A percentile compares a stretch with the other conserved stretches of the same genome.
phyloP scores from a whole-genome alignment of 2,888 invertebrate genomes.

The Pseudanteris insignis region DNA sequence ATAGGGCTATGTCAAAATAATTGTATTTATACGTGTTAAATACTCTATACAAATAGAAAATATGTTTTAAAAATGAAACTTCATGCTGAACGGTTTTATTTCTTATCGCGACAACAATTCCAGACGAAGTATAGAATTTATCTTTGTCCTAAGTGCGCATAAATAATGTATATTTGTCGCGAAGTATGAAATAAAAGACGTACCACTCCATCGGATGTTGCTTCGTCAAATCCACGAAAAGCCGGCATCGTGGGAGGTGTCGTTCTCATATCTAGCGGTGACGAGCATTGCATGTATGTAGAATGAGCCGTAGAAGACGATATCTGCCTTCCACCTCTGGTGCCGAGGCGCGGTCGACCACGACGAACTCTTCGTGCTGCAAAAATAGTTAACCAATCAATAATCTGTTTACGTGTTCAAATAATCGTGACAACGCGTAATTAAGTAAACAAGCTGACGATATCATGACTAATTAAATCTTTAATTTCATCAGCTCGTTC shows the following conservation, averaged over 20 bases:
- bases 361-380: conserved; percentile 59
- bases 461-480: not conserved
- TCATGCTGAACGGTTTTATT: too few species aligned
- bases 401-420: too few species aligned
- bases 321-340: conserved; percentile 57
- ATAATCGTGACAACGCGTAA: not conserved
- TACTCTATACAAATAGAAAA: too few species aligned
- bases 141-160: too few species aligned
- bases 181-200: too few species aligned
- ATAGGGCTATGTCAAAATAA: too few species aligned
- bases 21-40: too few species aligned
- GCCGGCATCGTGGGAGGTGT: conserved; percentile 62
- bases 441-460: too few species aligned
- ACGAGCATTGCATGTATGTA: conserved; percentile 61
- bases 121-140: too few species aligned
- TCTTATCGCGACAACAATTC: too few species aligned
- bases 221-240: conserved; percentile 62
- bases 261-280: conserved; percentile 64
- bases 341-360: conserved; percentile 64
- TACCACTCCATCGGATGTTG: conserved; percentile 62
- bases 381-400: too few species aligned
- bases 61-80: too few species aligned
- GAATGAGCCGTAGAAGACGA: conserved; percentile 55
- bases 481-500: not conserved
- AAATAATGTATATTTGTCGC: not conserved